Conservation (phyloP, 1,140 invertebrate species). For the Drosophila orosa region DNA sequence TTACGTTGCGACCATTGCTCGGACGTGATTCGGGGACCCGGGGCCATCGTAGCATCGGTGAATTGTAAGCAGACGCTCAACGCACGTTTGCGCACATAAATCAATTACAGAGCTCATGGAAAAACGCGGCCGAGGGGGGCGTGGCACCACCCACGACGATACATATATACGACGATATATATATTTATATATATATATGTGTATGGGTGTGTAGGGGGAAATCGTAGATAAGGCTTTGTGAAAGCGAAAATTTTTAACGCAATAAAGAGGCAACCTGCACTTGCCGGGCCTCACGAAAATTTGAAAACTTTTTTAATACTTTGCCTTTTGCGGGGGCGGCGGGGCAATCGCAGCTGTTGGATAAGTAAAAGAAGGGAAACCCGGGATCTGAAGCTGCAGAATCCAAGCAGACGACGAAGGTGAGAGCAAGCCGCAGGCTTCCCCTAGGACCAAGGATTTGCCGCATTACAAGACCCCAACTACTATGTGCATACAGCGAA, state of each 20-base stretch:
- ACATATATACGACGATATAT: conserved; percentile 14
- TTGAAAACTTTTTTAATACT: conserved; percentile 81
- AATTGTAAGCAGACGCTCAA: conserved; percentile 75
- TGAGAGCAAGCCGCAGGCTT: conserved; percentile 61
- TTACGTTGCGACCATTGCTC: conserved; percentile 25
- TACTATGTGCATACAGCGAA: conserved; percentile 49
- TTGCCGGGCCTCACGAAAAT: conserved; percentile 68
- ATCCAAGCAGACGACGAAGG: conserved; percentile 29
- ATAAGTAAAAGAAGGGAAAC: conserved; percentile 20
- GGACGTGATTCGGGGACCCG: conserved; percentile 24
- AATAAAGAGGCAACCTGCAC: conserved; percentile 76
- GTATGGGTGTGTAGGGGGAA: conserved; percentile 17
- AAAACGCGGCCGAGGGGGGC: conserved; percentile 44
- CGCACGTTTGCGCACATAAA: conserved; percentile 77
- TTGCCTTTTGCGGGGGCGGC: conserved; percentile 14
- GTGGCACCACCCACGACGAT: conserved; percentile 40
- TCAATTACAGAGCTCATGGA: conserved; percentile 74
- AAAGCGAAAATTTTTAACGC: conserved; percentile 76
- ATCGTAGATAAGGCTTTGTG: conserved; percentile 63
- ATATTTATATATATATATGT: not conserved
- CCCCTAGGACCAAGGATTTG: conserved; percentile 35
- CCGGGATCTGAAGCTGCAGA: conserved; percentile 4
- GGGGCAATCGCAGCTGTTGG: conserved; percentile 29
- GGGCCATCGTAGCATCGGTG: conserved; percentile 24
- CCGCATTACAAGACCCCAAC: conserved; percentile 52